A percentile compares a stretch with the other conserved stretches of the same genome.
Conservation (phyloP, 2,888 invertebrate genomes). For the Priocnemis perturbator region DNA sequence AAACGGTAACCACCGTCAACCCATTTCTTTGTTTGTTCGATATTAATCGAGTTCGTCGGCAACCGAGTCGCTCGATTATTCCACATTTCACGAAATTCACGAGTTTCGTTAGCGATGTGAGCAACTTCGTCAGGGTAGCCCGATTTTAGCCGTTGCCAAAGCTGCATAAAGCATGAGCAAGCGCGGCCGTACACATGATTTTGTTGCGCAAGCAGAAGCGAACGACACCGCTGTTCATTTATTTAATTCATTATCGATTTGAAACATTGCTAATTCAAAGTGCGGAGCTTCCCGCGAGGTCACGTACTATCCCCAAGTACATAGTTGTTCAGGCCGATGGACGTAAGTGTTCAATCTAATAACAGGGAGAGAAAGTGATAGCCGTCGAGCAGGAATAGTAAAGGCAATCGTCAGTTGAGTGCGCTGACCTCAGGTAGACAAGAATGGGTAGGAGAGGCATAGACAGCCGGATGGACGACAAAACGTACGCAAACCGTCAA, state of each 20-base stretch:
- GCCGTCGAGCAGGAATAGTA: conserved; percentile 2
- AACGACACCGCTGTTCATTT: not conserved
- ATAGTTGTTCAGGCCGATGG: not conserved
- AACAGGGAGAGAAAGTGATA: conserved; percentile 4
- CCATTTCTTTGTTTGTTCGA: conserved; percentile 64
- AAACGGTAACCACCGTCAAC: conserved; percentile 17
- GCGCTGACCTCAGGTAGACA: conserved; percentile 8
- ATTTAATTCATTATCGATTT: conserved; percentile 6
- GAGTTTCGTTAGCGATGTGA: not conserved
- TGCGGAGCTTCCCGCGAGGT: not conserved
- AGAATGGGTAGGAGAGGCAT: not conserved
- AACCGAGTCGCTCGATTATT: not conserved
- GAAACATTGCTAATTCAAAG: conserved; percentile 3
- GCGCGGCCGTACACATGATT: too few species aligned
- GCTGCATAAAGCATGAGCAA: too few species aligned
- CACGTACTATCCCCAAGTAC: conserved; percentile 18
- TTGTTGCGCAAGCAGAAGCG: too few species aligned
- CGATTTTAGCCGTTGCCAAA: too few species aligned
- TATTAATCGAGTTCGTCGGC: conserved; percentile 49
- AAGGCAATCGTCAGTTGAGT: conserved; percentile 1
- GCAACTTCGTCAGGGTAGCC: too few species aligned
- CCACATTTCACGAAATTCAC: conserved; percentile 7
- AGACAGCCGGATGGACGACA: not conserved
- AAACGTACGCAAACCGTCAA: too few species aligned
- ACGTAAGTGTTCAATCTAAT: conserved; percentile 14